Evolutionary conservation across 2,797 vertebrate species (phyloP).

Genomic region (Eulemur mongoz): DNA sequence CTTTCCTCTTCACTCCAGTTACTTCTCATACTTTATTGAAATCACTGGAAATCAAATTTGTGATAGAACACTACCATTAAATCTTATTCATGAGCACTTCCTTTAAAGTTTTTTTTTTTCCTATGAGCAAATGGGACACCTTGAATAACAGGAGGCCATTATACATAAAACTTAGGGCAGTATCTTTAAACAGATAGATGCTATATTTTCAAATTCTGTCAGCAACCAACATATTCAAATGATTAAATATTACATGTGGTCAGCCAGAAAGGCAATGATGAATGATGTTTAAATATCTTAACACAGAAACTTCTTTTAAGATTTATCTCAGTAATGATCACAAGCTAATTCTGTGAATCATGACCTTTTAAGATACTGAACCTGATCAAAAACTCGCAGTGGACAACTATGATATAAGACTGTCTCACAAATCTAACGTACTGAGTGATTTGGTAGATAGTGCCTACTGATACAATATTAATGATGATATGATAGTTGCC

Average conservation of each 20-base stretch:
- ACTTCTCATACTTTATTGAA: not conserved
- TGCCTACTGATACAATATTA: not conserved
- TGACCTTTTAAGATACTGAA: not conserved
- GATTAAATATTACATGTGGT: not conserved
- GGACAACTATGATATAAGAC: not conserved
- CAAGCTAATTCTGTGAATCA: not conserved
- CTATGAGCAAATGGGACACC: not conserved
- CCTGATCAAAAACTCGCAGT: not conserved
- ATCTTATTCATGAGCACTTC: not conserved
- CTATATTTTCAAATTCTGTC: not conserved
- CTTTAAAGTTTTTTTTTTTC: not conserved
- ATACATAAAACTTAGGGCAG: not conserved
- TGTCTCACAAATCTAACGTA: not conserved
- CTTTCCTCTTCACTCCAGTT: not conserved
- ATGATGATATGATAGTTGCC: not conserved
- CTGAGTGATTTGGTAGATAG: not conserved
- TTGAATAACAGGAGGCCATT: not conserved
- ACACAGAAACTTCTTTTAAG: not conserved
- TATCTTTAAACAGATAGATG: not conserved
- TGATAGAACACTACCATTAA: not conserved
- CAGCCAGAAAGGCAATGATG: not conserved
- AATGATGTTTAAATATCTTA: not conserved
- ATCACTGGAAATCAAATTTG: not conserved
- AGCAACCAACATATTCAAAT: not conserved
- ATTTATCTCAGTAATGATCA: not conserved